Base-by-base conservation (phyloP, 2,797 vertebrate species). In the Dallia pectoralis region DNA sequence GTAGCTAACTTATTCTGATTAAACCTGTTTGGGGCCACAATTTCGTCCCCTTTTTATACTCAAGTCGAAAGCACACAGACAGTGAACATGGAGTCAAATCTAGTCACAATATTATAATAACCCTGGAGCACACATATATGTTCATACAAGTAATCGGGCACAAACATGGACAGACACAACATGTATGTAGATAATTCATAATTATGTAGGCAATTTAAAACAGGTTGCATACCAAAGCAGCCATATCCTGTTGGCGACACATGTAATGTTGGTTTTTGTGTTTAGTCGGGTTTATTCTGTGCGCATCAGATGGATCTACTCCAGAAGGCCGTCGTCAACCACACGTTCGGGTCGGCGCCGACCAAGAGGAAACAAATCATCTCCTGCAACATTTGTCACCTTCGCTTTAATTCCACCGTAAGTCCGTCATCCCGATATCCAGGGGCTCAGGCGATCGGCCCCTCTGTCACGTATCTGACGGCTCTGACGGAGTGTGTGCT, bases 311-410 rank as follows among this genome's bases (percentile, higher is more conserved):
- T 99, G 97, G 97, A 99, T 88, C 97, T 97, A 0, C 96, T 99
- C 76, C 97, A 99, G 92, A 98, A 99, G 89, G 97, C 97, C 0
- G 97, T 99, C 85, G 98, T 99, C 90, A 99, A 95, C 91, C 97
- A 99, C 91, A 99, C 97, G 0, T 99, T 99, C 5, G 97, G 97
- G 0, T 72, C 96, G 77, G 91, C 95, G 1, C 86, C 93, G n/a
- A 94, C 93, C 75, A 99, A 95, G 92, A 98, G 95, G 94, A 99
- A 96, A 88, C 95, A 96, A 80, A 94, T 97, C 87, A 97, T 99
- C 91, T 98, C 97, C 81, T 99, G 97, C 89, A 99, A 99, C 92
- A 97, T 99, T 92, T 99, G 97, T 87, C 97, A 99, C 88, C 94
- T 99, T 82, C 94, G 96, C 85, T 99, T 99, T 92, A 99, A 99